phyloP scores from a whole-genome alignment of 2,113 vertebrate species.

The Tonatia bakeri region DNA sequence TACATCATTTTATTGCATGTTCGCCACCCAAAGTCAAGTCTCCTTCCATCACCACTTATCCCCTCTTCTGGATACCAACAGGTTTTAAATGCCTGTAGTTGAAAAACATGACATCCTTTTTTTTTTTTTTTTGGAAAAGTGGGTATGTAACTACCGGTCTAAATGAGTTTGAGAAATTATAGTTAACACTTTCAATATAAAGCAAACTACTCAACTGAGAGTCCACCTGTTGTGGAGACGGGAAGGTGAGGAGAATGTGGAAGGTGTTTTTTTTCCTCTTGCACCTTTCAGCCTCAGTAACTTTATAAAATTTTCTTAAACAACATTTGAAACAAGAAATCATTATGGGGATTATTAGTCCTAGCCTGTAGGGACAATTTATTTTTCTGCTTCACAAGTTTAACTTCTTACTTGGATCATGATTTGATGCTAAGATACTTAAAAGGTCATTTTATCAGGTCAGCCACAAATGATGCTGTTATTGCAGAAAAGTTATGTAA shows the following conservation, averaged over 20 bases:
- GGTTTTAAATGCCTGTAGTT: slow-evolving; percentile 46
- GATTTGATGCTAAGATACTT: slow-evolving; percentile 8
- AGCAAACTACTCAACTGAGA: neutral
- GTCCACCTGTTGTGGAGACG: neutral
- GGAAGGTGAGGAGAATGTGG: neutral
- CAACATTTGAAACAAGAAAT: slow-evolving; percentile 14
- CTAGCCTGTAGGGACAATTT: slow-evolving; percentile 13
- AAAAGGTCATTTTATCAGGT: slow-evolving; percentile 40
- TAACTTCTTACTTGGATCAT: slow-evolving; percentile 37
- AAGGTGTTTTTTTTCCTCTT: slow-evolving; percentile 31
- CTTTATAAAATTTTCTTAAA: slow-evolving; percentile 24
- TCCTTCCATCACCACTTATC: neutral
- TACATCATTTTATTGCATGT: neutral
- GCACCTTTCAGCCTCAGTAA: neutral
- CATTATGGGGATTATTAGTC: neutral
- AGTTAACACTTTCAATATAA: neutral
- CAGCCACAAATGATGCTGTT: slow-evolving; percentile 11
- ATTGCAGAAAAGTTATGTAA: slow-evolving; percentile 31
- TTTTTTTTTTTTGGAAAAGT: neutral
- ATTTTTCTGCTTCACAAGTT: slow-evolving; percentile 35
- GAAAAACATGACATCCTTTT: neutral
- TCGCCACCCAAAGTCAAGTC: neutral
- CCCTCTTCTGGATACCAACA: neutral
- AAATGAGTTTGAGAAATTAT: slow-evolving; percentile 19
- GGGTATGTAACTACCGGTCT: neutral